These are phyloP conservation scores for Zosterops hypoxanthus DNA, from an alignment of 2,113 vertebrate genomes.

Conservation along the genomic window DNA sequence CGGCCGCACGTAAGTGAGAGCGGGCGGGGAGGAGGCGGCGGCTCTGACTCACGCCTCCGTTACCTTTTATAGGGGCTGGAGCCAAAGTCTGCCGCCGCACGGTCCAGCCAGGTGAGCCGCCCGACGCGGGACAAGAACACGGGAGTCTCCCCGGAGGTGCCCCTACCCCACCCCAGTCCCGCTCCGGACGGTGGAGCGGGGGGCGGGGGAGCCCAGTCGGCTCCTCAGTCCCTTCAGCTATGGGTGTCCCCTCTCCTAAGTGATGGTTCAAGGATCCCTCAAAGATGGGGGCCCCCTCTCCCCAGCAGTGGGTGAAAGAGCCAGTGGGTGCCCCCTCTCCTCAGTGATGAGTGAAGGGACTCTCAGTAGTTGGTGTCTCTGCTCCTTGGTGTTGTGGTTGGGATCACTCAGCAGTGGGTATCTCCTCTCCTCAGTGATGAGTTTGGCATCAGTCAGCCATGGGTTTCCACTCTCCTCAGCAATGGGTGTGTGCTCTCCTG, in stretches of 20 bases:
- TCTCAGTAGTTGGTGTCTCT: not conserved
- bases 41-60: conserved; percentile 56
- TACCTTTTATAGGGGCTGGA: conserved; percentile 63
- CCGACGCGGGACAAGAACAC: not conserved
- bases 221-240: accelerated
- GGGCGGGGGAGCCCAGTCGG: accelerated
- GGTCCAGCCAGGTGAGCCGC: not conserved
- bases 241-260: no score
- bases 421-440: no score
- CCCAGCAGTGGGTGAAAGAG: not conserved
- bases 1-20: conserved; percentile 47
- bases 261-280: accelerated
- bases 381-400: no score
- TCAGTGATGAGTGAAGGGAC: not conserved
- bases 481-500: no score
- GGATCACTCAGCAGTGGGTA: no score
- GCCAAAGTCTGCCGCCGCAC: conserved; percentile 41
- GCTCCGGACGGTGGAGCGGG: not conserved
- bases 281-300: not conserved
- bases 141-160: accelerated
- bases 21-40: conserved; percentile 34
- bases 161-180: no score
- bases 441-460: no score
- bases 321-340: accelerated
- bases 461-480: not conserved